phyloP scores from a whole-genome alignment of 2,797 vertebrate genomes.

The Zalophus californianus region DNA sequence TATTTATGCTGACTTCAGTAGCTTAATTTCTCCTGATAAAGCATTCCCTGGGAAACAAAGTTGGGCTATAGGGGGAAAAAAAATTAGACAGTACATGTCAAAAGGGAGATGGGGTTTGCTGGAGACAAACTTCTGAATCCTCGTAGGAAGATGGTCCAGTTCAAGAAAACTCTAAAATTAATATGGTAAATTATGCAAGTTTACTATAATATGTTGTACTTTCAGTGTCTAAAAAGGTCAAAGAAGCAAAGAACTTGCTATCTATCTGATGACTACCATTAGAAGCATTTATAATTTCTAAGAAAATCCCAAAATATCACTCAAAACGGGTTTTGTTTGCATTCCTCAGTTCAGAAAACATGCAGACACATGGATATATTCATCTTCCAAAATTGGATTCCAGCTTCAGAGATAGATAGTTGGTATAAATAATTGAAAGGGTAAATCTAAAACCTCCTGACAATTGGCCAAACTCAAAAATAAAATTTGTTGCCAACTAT shows the following conservation, averaged over 20 bases:
- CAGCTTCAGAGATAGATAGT: conserved; percentile 68
- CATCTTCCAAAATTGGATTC: conserved; percentile 69
- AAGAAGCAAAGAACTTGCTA: conserved; percentile 50
- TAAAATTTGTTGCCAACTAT: conserved; percentile 61
- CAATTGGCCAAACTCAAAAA: conserved; percentile 54
- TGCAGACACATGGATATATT: neutral
- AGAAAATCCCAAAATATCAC: conserved; percentile 18
- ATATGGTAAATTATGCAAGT: neutral
- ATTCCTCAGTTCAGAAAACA: neutral
- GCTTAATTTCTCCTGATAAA: conserved; percentile 73
- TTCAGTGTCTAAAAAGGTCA: conserved; percentile 62
- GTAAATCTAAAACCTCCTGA: conserved; percentile 49
- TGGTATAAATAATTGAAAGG: conserved; percentile 72
- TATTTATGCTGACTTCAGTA: conserved; percentile 79
- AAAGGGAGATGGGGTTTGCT: conserved; percentile 51
- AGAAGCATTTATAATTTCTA: conserved; percentile 42
- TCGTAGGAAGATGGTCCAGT: conserved; percentile 54
- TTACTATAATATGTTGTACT: conserved; percentile 23
- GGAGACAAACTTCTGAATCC: conserved; percentile 61
- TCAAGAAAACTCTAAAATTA: conserved; percentile 61
- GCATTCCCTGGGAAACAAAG: conserved; percentile 45
- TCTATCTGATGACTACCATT: neutral
- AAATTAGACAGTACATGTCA: conserved; percentile 49
- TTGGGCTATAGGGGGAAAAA: conserved; percentile 43
- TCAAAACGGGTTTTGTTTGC: conserved; percentile 9